phyloP scores from a whole-genome alignment of 2,113 vertebrate species.

The Turdus rufiventris region DNA sequence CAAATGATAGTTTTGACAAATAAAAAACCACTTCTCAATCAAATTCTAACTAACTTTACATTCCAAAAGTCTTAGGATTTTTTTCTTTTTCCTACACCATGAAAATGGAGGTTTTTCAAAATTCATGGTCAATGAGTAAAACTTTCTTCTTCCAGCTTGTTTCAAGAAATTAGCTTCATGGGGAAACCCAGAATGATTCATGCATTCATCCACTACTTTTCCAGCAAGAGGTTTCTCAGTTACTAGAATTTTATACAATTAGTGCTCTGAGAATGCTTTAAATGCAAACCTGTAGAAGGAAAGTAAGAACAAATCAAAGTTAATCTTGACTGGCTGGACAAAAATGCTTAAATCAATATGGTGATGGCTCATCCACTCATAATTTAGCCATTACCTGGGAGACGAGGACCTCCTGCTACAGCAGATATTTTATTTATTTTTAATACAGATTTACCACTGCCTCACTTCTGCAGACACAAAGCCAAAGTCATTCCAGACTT shows the following conservation, averaged over 20 bases:
- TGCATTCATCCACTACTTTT: slow-evolving; percentile 31
- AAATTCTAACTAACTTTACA: background rate
- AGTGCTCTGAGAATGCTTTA: slow-evolving; percentile 62
- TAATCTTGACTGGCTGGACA: slow-evolving; percentile 75
- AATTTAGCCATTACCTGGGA: slow-evolving; percentile 77
- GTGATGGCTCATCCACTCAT: slow-evolving; percentile 65
- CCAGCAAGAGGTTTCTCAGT: slow-evolving; percentile 36
- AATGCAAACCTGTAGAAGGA: slow-evolving; percentile 68
- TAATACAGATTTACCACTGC: slow-evolving; percentile 58
- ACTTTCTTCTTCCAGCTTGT: background rate
- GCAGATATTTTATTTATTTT: slow-evolving; percentile 35
- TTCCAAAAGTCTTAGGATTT: background rate
- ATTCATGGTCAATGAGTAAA: background rate
- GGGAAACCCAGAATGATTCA: background rate
- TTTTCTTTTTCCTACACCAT: background rate
- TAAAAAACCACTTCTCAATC: background rate
- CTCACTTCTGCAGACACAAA: slow-evolving; percentile 13
- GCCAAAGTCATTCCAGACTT: slow-evolving; percentile 22
- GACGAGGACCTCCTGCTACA: slow-evolving; percentile 61
- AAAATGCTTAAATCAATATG: slow-evolving; percentile 74
- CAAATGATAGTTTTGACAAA: background rate
- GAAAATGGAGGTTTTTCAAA: background rate
- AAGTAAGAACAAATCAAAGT: slow-evolving; percentile 79
- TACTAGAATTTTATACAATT: slow-evolving; percentile 65
- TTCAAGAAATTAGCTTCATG: slow-evolving; percentile 23